These are phyloP conservation scores for Epinephelus coioides DNA, from an alignment of 2,797 vertebrate genomes.

Conservation along the genomic window DNA sequence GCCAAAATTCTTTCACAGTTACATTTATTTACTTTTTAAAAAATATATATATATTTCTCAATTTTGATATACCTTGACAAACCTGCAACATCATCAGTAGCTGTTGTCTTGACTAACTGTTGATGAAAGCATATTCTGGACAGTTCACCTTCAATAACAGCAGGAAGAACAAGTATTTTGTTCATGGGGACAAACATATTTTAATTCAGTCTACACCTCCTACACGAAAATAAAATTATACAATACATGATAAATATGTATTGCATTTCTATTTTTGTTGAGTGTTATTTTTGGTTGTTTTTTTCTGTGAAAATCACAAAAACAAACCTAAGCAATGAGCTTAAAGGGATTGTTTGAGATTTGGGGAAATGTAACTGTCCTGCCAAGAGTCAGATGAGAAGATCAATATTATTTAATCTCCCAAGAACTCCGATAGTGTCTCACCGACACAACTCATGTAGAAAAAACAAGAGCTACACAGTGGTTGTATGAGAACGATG, in stretches of 20 bases:
- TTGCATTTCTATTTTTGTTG: too few relatives aligned
- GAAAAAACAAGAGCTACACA: not conserved
- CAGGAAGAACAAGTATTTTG: not conserved
- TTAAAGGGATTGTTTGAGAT: slow-evolving; percentile 2
- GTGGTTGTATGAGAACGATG: not conserved
- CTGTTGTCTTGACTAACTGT: not conserved
- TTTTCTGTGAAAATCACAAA: slow-evolving; percentile 8
- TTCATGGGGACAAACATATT: not conserved
- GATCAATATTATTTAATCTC: not conserved
- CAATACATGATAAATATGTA: too few relatives aligned
- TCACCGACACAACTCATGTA: not conserved
- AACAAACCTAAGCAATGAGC: not conserved
- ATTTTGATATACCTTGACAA: not conserved
- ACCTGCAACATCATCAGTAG: not conserved
- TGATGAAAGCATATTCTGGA: not conserved
- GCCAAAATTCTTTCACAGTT: not conserved
- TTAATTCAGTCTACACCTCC: not conserved
- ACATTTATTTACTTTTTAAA: not conserved
- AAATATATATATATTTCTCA: too few relatives aligned
- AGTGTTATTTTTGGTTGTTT: not conserved
- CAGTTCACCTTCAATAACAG: not conserved
- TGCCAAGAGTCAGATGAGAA: not conserved
- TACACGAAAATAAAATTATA: too few relatives aligned
- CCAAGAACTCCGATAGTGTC: slow-evolving; percentile 14
- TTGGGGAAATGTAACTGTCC: not conserved